These are phyloP conservation scores for Orussus abietinus DNA, from an alignment of 1,140 invertebrate species.

Conservation along the genomic window DNA sequence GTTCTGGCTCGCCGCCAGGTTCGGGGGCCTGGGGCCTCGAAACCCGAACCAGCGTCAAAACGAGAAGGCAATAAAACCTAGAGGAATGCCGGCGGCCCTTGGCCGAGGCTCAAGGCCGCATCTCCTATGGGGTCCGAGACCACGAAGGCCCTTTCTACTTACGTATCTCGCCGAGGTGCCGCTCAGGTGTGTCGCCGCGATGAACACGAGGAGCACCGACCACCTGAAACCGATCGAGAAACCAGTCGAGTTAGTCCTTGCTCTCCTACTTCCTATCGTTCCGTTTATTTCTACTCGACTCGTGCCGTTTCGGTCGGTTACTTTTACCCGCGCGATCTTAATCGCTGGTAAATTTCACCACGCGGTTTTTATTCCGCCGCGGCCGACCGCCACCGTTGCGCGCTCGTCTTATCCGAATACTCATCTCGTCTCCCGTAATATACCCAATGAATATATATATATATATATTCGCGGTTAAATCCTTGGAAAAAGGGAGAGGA, in stretches of 20 bases:
- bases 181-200: conserved; percentile 36
- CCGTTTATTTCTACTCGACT: neutral
- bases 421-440: too few species aligned
- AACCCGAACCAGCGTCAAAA: conserved; percentile 30
- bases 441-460: too few species aligned
- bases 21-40: conserved; percentile 21
- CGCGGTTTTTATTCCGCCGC: too few species aligned
- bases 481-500: too few species aligned
- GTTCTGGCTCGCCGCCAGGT: too few species aligned
- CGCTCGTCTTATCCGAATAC: too few species aligned
- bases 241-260: too few species aligned
- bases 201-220: conserved; percentile 49
- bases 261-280: neutral
- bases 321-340: too few species aligned
- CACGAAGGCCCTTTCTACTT: conserved; percentile 29
- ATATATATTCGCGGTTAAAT: too few species aligned
- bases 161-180: conserved; percentile 42
- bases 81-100: conserved; percentile 34
- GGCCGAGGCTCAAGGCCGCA: conserved; percentile 18
- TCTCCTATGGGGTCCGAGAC: neutral
- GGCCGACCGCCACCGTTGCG: too few species aligned
- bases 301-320: too few species aligned
- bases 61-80: conserved; percentile 32
- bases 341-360: too few species aligned
- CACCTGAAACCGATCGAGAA: conserved; percentile 52